phyloP scores from a whole-genome alignment of 2,888 invertebrate genomes.

The Phrixothrix hirtus region DNA sequence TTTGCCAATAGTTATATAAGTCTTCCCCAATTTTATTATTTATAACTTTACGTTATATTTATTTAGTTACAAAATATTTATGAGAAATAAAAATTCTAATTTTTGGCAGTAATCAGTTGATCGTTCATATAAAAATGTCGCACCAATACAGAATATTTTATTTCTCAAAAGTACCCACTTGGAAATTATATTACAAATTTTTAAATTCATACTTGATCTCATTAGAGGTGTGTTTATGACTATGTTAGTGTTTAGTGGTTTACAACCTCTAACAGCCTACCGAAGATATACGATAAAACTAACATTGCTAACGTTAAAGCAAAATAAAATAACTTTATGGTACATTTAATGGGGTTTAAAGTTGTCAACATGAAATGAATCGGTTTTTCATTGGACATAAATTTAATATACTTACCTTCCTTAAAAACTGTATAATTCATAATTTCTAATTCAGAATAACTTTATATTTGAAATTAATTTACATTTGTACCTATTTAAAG shows the following conservation, averaged over 20 bases:
- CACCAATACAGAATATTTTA: no score
- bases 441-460: constrained; percentile 36
- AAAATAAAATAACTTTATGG: constrained; percentile 49
- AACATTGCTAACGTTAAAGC: constrained; percentile 44
- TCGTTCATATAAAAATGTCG: no score
- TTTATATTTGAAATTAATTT: no score
- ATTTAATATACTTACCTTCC: constrained; percentile 43
- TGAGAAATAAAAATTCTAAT: no score
- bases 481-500: constrained; percentile 19
- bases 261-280: constrained; percentile 34
- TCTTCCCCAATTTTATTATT: no score
- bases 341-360: constrained; percentile 50
- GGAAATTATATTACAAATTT: not conserved
- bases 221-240: constrained; percentile 34
- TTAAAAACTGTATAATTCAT: no score
- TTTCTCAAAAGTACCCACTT: not conserved
- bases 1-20: no score
- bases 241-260: constrained; percentile 32
- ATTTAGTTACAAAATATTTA: no score
- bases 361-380: constrained; percentile 50
- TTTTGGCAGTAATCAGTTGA: no score
- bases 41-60: no score
- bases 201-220: constrained; percentile 17
- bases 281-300: constrained; percentile 42
- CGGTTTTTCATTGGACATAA: constrained; percentile 47